Evolutionary conservation across 2,888 invertebrate species (phyloP).

Genomic region (Zygaena filipendulae): DNA sequence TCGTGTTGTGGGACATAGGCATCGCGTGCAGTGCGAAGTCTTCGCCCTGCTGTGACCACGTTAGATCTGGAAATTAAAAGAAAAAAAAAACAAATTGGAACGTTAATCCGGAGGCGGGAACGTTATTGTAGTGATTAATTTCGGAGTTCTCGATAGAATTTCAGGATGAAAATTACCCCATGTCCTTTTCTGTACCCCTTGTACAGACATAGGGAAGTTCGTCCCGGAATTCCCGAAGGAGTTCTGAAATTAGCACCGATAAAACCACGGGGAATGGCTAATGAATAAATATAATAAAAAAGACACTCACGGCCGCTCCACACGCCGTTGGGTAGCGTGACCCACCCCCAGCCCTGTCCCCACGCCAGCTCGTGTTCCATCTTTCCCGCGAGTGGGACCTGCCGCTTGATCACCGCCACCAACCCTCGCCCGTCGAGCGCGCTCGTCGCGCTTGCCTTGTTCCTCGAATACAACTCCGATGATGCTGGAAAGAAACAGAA

Average conservation of each 20-base stretch:
- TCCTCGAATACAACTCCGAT: constrained; percentile 45
- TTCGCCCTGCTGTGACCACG: constrained; percentile 75
- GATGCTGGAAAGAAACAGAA: constrained; percentile 31
- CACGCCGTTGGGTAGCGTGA: constrained; percentile 72
- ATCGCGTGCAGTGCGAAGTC: constrained; percentile 74
- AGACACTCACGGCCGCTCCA: constrained; percentile 72
- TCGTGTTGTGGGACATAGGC: constrained; percentile 73
- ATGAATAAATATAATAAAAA: too few species aligned
- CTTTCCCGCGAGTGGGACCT: constrained; percentile 61
- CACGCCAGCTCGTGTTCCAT: constrained; percentile 70
- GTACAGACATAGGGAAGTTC: too few species aligned
- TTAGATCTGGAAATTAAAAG: constrained; percentile 52
- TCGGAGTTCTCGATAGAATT: too few species aligned
- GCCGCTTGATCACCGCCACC: constrained; percentile 60
- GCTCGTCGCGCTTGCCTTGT: constrained; percentile 35
- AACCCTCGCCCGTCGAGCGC: constrained; percentile 55
- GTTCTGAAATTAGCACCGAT: too few species aligned
- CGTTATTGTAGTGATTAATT: too few species aligned
- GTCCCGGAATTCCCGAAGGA: too few species aligned
- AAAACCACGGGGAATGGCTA: too few species aligned
- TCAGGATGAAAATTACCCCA: too few species aligned
- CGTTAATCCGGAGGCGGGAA: too few species aligned
- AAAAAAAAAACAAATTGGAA: too few species aligned
- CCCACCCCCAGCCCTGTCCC: constrained; percentile 84
- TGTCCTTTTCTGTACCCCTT: too few species aligned